These are phyloP conservation scores for Druon quercuslanigerum DNA, from an alignment of 1,140 invertebrate genomes.

Conservation along the genomic window DNA sequence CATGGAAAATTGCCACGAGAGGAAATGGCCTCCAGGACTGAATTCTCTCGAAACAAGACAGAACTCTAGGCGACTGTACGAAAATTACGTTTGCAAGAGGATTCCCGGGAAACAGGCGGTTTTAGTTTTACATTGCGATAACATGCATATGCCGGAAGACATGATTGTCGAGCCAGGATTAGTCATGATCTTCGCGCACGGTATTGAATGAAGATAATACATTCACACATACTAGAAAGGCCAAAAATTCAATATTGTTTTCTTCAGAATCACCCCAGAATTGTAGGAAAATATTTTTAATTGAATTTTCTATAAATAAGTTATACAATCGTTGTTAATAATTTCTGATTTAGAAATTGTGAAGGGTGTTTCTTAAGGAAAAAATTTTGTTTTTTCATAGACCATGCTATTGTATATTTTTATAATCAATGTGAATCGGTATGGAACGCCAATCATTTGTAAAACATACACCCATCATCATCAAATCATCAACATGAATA, in stretches of 20 bases:
- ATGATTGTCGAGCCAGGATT: conserved; percentile 98
- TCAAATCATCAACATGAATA: conserved; percentile 2
- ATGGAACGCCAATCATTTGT: conserved; percentile 10
- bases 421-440: conserved; percentile 34
- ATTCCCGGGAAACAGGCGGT: conserved; percentile 97
- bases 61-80: conserved; percentile 93
- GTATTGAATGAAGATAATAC: conserved; percentile 84
- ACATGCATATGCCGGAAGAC: conserved; percentile 94
- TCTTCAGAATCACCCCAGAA: not conserved
- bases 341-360: not conserved
- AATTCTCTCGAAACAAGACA: conserved; percentile 94
- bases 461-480: conserved; percentile 35
- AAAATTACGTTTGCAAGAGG: conserved; percentile 95
- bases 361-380: not conserved
- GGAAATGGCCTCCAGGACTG: conserved; percentile 94
- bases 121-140: conserved; percentile 95
- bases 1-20: conserved; percentile 98
- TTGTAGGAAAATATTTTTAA: not conserved
- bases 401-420: conserved; percentile 49
- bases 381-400: conserved; percentile 4
- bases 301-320: not conserved
- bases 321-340: not conserved
- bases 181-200: conserved; percentile 99
- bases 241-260: not conserved
- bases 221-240: not conserved